Evolutionary conservation across 2,888 invertebrate species (phyloP).

Genomic region (Bedellia somnulentella): DNA sequence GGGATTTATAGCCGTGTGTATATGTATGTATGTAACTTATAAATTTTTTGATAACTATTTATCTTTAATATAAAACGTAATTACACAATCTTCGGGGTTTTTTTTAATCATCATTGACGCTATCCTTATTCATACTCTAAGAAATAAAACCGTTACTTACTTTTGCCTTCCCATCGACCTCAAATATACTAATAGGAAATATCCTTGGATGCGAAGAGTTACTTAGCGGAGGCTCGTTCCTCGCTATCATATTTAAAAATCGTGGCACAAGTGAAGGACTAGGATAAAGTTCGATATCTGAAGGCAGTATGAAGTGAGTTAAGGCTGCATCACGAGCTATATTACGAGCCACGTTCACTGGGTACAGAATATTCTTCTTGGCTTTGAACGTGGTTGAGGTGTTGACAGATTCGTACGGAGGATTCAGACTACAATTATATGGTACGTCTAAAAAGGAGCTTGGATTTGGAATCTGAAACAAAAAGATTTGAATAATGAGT

Average conservation of each 20-base stretch:
- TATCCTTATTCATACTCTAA: too few species aligned
- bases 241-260: conserved; percentile 83
- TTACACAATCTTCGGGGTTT: too few species aligned
- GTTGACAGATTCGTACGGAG: conserved; percentile 71
- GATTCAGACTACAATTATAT: conserved; percentile 71
- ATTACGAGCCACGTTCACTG: conserved; percentile 88
- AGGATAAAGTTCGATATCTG: conserved; percentile 90
- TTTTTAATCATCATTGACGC: too few species aligned
- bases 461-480: conserved; percentile 67
- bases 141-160: conserved; percentile 23
- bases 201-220: conserved; percentile 65
- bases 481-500: too few species aligned
- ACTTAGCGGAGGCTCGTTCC: conserved; percentile 67
- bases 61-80: too few species aligned
- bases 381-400: conserved; percentile 73
- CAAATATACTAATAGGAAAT: conserved; percentile 87
- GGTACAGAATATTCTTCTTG: conserved; percentile 80
- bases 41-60: too few species aligned
- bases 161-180: conserved; percentile 65
- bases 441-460: conserved; percentile 62
- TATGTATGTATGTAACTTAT: too few species aligned
- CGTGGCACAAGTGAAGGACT: conserved; percentile 77
- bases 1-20: too few species aligned
- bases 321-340: conserved; percentile 82
- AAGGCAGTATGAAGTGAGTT: conserved; percentile 81